A percentile compares a stretch with the other conserved stretches of the same genome.
Evolutionary conservation across 2,113 vertebrate species (phyloP).

Genomic region (Lutjanus erythropterus): DNA sequence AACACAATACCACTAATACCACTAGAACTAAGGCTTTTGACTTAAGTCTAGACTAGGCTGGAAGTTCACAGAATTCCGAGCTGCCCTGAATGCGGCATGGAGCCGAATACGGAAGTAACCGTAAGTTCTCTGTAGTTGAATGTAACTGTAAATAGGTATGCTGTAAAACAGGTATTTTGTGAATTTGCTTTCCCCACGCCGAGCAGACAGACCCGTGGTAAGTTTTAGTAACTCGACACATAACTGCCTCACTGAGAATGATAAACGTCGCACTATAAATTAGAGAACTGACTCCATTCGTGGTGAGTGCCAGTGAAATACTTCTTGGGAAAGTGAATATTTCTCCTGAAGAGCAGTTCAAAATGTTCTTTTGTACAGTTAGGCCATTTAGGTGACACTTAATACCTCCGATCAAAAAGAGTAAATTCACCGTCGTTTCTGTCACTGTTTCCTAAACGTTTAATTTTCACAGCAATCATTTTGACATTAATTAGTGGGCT

Average conservation of each 20-base stretch:
- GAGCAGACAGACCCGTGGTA: not conserved
- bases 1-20: too few species aligned
- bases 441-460: not conserved
- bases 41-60: not conserved
- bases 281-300: not conserved
- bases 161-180: slow-evolving; percentile 33
- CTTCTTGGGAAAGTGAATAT: not conserved
- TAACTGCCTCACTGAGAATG: too few species aligned
- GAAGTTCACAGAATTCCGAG: slow-evolving; percentile 31
- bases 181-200: not conserved
- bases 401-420: too few species aligned
- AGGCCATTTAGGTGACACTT: not conserved
- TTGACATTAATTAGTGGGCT: too few species aligned
- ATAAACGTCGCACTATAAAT: not conserved
- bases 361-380: too few species aligned
- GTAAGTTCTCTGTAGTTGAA: not conserved
- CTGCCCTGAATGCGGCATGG: not conserved
- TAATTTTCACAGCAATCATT: too few species aligned
- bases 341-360: not conserved
- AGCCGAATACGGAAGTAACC: slow-evolving; percentile 50
- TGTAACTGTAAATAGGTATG: slow-evolving; percentile 7
- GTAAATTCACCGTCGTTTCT: not conserved
- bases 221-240: slow-evolving; percentile 1
- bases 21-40: too few species aligned
- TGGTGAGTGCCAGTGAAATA: slow-evolving; percentile 2